Conservation (phyloP, 2,113 vertebrate species). For the Microcebus lehilahytsara region DNA sequence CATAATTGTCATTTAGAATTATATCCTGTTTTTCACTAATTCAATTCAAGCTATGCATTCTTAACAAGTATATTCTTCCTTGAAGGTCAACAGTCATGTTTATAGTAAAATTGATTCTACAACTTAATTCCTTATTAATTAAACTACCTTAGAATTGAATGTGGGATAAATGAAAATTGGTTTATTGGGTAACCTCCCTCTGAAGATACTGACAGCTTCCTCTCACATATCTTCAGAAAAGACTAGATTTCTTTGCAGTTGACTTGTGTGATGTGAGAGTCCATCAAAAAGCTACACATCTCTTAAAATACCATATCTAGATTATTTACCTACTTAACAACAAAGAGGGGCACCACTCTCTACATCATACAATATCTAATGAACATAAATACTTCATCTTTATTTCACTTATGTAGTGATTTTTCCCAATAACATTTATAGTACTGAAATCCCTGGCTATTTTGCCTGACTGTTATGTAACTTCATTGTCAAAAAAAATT, state of each 20-base stretch:
- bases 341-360: neutral
- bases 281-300: neutral
- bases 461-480: neutral
- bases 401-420: neutral
- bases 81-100: slow-evolving; percentile 31
- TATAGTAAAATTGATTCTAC: slow-evolving; percentile 14
- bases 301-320: neutral
- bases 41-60: neutral
- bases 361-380: neutral
- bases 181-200: neutral
- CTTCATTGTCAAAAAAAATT: neutral
- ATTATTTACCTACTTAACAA: neutral
- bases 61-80: neutral
- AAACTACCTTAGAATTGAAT: neutral
- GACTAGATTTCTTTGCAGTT: neutral
- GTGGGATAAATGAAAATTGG: neutral
- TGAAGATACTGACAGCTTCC: neutral
- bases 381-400: neutral
- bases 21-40: neutral
- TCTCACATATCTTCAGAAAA: no score
- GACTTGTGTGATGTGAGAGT: neutral
- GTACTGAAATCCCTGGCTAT: rapidly evolving
- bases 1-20: neutral
- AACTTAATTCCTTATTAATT: neutral
- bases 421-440: neutral